Percentiles rank a stretch among this genome's conserved stretches.
Evolutionary conservation across 2,797 vertebrate species (phyloP).

Genomic region (Orestias chungarensis): DNA sequence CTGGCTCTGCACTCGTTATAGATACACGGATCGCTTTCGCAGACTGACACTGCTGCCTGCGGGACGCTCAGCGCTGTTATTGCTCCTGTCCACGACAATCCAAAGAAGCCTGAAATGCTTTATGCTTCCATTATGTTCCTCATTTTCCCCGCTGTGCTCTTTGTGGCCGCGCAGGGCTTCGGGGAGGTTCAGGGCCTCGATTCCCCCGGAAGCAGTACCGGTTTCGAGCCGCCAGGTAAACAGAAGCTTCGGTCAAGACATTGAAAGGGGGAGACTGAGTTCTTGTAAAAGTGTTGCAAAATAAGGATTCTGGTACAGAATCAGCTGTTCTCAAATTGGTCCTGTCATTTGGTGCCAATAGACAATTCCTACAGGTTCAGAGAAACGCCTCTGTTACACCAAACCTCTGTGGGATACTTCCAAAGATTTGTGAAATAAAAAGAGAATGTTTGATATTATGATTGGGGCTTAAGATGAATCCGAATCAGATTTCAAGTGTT

Average conservation of each 20-base stretch:
- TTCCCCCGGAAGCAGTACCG: constrained; percentile 40
- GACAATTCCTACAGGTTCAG: neutral
- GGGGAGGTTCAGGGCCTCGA: constrained; percentile 57
- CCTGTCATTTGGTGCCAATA: neutral
- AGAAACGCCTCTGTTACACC: neutral
- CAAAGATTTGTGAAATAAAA: neutral
- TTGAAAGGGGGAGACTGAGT: neutral
- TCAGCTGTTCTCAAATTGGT: no score
- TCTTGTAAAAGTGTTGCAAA: neutral
- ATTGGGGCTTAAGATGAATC: neutral
- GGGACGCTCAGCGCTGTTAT: constrained; percentile 4
- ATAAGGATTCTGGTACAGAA: neutral
- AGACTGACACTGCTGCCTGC: constrained; percentile 29
- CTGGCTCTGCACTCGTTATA: constrained; percentile 57
- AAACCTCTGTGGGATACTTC: neutral
- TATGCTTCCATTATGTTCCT: constrained; percentile 56
- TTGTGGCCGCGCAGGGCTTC: constrained; percentile 54
- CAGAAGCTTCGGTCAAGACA: neutral
- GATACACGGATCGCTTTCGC: constrained; percentile 61
- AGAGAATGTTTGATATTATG: neutral
- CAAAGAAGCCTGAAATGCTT: constrained; percentile 54
- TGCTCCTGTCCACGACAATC: constrained; percentile 15
- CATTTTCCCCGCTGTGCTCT: constrained; percentile 60
- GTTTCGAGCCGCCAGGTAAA: constrained; percentile 62
- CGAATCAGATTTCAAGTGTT: neutral